Conservation (phyloP, 2,888 invertebrate species). For the Frankliniella intonsa region DNA sequence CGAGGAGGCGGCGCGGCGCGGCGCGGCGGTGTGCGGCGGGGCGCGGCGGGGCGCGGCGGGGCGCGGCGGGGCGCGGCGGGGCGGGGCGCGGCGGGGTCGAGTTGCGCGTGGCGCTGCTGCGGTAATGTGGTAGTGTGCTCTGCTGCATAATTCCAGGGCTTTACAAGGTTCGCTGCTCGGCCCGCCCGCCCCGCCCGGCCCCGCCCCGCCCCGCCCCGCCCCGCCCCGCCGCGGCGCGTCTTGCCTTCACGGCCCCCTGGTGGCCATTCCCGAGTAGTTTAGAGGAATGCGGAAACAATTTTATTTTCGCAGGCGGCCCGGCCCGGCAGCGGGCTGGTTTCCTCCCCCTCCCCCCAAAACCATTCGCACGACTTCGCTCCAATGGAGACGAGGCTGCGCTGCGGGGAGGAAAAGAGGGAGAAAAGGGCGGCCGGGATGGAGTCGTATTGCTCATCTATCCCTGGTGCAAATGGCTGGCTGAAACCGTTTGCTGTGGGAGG, state of each 20-base stretch:
- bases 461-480: too few relatives aligned
- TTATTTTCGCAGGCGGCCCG: neutral
- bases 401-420: neutral
- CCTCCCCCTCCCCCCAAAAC: too few relatives aligned
- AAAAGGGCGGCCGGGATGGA: neutral
- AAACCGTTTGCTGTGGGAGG: too few relatives aligned
- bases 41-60: too few relatives aligned
- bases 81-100: neutral
- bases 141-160: constrained; percentile 4
- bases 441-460: neutral
- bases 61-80: too few relatives aligned
- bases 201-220: neutral
- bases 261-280: constrained; percentile 24
- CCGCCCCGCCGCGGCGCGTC: neutral
- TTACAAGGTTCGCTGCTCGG: neutral
- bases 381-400: too few relatives aligned
- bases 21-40: too few relatives aligned
- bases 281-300: constrained; percentile 26
- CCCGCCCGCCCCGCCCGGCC: neutral
- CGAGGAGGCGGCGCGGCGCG: neutral
- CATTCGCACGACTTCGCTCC: neutral
- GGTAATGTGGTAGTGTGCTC: neutral
- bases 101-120: neutral
- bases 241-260: neutral
- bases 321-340: neutral